Percentiles rank a stretch among this genome's conserved stretches.
Conservation (phyloP, 2,888 invertebrate genomes). For the Hemaris fuciformis region DNA sequence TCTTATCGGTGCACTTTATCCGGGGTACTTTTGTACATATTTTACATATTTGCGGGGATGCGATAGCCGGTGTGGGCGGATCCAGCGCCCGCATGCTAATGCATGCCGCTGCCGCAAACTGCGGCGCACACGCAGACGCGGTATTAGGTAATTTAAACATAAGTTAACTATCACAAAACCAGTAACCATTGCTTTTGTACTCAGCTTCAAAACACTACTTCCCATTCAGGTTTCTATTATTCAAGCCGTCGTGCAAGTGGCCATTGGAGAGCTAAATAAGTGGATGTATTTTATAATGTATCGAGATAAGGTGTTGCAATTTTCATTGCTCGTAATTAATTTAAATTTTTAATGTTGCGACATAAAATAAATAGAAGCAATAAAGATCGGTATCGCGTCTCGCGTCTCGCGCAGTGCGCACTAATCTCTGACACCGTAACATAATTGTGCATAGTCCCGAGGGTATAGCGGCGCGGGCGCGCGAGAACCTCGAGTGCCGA, state of each 20-base stretch:
- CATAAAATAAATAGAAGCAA: constrained; percentile 50
- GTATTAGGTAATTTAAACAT: constrained; percentile 14
- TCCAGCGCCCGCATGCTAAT: constrained; percentile 63
- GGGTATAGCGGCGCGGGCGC: constrained; percentile 53
- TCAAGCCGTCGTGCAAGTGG: background rate
- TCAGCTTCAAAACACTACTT: background rate
- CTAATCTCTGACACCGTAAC: constrained; percentile 70
- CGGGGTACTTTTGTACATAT: constrained; percentile 76
- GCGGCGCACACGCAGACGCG: constrained; percentile 44
- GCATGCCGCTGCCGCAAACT: constrained; percentile 49
- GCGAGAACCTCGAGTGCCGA: constrained; percentile 2
- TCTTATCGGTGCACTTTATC: constrained; percentile 76
- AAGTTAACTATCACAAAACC: constrained; percentile 11
- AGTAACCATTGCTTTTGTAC: background rate
- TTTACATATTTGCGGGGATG: constrained; percentile 74
- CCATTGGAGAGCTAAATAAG: background rate
- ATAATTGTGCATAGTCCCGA: constrained; percentile 66
- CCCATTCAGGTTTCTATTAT: constrained; percentile 1
- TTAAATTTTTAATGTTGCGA: constrained; percentile 26
- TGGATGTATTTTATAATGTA: constrained; percentile 6
- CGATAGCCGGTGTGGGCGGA: constrained; percentile 70
- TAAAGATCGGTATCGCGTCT: constrained; percentile 53
- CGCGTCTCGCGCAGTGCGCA: constrained; percentile 46
- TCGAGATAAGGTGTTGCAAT: constrained; percentile 8
- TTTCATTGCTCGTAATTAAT: constrained; percentile 10